phyloP scores from a whole-genome alignment of 2,888 invertebrate genomes.

The Oxyscelio sp. region DNA sequence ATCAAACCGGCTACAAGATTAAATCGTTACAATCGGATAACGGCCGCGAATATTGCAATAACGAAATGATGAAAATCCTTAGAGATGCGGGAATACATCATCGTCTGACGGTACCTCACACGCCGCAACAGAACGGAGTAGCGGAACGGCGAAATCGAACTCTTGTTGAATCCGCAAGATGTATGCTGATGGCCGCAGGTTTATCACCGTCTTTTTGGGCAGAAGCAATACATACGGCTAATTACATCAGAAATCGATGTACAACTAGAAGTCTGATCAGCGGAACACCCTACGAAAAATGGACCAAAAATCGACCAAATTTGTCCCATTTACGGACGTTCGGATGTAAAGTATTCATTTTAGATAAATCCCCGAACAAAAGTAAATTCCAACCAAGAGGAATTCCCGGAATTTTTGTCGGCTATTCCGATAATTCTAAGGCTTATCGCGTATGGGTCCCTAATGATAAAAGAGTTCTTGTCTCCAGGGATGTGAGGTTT shows the following conservation, averaged over 20 bases:
- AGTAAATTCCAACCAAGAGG: constrained; percentile 65
- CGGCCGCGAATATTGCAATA: neutral
- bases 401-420: constrained; percentile 25
- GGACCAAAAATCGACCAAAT: neutral
- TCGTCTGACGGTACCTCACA: constrained; percentile 9
- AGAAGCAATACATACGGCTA: neutral
- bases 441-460: constrained; percentile 64
- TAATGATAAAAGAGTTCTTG: constrained; percentile 18
- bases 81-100: neutral
- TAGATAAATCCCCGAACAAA: constrained; percentile 44
- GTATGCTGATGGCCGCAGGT: constrained; percentile 37
- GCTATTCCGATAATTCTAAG: constrained; percentile 69
- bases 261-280: constrained; percentile 27
- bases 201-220: neutral
- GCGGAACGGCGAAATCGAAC: constrained; percentile 1
- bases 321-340: constrained; percentile 74
- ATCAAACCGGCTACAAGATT: neutral
- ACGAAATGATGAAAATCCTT: neutral
- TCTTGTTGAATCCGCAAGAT: constrained; percentile 64
- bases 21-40: constrained; percentile 14
- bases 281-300: neutral
- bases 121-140: constrained; percentile 16
- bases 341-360: constrained; percentile 66
- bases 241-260: neutral
- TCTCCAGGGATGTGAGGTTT: constrained; percentile 66